Conservation (phyloP, 92 coral and sea anemone genomes). For the Heliopora coerulea region DNA sequence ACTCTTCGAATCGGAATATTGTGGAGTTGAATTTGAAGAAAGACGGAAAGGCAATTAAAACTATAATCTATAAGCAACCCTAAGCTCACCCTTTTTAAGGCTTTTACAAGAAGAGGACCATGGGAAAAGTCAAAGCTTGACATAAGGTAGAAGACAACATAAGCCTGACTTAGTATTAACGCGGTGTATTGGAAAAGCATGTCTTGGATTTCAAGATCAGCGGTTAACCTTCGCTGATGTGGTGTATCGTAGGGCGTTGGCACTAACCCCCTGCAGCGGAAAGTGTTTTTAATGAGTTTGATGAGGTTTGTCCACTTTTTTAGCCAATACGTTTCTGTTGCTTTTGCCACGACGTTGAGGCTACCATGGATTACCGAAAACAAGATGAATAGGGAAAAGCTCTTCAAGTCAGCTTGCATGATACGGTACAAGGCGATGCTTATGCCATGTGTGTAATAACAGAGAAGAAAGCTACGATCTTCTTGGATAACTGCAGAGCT, state of each 20-base stretch:
- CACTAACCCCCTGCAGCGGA: conserved; percentile 29
- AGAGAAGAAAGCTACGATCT: conserved; percentile 49
- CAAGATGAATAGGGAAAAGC: conserved; percentile 48
- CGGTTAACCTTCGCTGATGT: conserved; percentile 67
- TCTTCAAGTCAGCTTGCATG: conserved; percentile 68
- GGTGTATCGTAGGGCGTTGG: conserved; percentile 48
- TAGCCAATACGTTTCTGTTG: conserved; percentile 67
- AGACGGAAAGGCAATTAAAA: conserved; percentile 58
- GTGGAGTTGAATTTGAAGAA: conserved; percentile 50
- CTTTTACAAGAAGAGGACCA: background rate
- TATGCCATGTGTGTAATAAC: conserved; percentile 41
- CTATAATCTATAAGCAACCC: conserved; percentile 65
- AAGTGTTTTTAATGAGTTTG: background rate
- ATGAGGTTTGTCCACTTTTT: conserved; percentile 24
- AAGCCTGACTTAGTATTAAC: background rate
- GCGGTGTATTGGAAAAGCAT: conserved; percentile 59
- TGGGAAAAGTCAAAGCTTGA: background rate
- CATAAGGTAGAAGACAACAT: background rate
- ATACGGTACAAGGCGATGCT: conserved; percentile 59
- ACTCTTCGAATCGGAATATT: conserved; percentile 55
- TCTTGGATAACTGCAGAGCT: conserved; percentile 51
- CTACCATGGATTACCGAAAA: conserved; percentile 66
- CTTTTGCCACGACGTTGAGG: conserved; percentile 60
- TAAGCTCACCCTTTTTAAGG: conserved; percentile 45
- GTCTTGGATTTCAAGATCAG: conserved; percentile 70